Conservation (phyloP, 2,888 invertebrate species). For the Nesidiocoris tenuis region DNA sequence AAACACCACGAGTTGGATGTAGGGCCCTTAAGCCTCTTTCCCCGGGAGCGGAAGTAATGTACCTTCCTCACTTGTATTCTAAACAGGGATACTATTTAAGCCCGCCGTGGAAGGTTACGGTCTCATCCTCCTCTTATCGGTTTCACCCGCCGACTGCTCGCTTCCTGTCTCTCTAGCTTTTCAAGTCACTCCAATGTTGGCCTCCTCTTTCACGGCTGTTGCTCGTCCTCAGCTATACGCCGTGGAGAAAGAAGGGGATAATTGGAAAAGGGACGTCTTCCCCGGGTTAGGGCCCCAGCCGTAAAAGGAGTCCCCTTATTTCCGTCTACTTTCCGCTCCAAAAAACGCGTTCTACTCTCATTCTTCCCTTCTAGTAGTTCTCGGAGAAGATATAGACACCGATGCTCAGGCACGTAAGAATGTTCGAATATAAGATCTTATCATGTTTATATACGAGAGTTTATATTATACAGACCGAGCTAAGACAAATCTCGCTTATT, state of each 20-base stretch:
- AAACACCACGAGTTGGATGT: neutral
- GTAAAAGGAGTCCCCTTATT: slow-evolving; percentile 3
- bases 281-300: neutral
- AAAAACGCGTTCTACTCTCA: neutral
- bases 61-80: slow-evolving; percentile 43
- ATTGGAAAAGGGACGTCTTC: slow-evolving; percentile 33
- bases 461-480: too few species aligned
- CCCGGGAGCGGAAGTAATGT: slow-evolving; percentile 15
- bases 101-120: slow-evolving; percentile 8
- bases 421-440: too few species aligned
- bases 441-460: too few species aligned
- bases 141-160: neutral
- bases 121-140: slow-evolving; percentile 5
- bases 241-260: slow-evolving; percentile 20
- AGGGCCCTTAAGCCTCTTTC: slow-evolving; percentile 19
- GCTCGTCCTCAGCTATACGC: neutral
- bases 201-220: slow-evolving; percentile 33
- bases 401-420: too few species aligned
- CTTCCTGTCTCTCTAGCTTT: neutral
- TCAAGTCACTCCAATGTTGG: neutral
- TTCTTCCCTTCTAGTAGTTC: neutral
- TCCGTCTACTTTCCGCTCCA: neutral
- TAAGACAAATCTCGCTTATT: too few species aligned
- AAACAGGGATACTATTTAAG: slow-evolving; percentile 43
- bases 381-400: too few species aligned